Percentiles rank a stretch among this genome's conserved stretches.
phyloP scores from a whole-genome alignment of 2,113 vertebrate species.

The Chascanopsetta lugubris region DNA sequence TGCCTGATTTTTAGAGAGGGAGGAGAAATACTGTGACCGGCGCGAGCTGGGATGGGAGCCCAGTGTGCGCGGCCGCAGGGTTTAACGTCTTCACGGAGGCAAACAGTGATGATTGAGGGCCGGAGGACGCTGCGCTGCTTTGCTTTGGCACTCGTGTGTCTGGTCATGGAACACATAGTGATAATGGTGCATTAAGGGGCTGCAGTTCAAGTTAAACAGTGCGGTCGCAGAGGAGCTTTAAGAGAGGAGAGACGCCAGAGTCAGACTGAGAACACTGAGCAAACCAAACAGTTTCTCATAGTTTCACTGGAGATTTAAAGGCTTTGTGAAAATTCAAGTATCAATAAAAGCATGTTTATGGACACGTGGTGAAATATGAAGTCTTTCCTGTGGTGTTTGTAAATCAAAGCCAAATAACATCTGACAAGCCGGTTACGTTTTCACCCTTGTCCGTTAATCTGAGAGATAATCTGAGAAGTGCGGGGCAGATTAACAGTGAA shows the following conservation, averaged over 20 bases:
- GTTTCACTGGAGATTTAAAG: too few relatives aligned
- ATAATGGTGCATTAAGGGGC: constrained; percentile 31
- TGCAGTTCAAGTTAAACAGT: constrained; percentile 14
- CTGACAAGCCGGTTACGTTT: too few relatives aligned
- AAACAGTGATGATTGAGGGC: constrained; percentile 18
- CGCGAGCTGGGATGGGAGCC: constrained; percentile 27
- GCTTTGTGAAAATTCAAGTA: too few relatives aligned
- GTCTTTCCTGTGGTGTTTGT: neutral
- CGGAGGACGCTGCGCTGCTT: neutral
- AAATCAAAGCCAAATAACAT: neutral
- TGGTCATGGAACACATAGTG: constrained; percentile 5
- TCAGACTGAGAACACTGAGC: neutral
- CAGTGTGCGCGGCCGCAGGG: constrained; percentile 16
- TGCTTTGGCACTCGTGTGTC: constrained; percentile 5
- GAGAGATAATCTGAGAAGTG: neutral
- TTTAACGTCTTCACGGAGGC: constrained; percentile 29
- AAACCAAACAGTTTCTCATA: neutral
- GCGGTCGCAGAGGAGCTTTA: neutral
- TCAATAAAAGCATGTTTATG: neutral
- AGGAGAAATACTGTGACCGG: constrained; percentile 31
- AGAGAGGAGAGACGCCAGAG: neutral
- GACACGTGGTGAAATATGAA: neutral
- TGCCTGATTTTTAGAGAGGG: constrained; percentile 18
- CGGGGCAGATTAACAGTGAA: neutral
- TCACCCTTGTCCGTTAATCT: neutral